Conservation (phyloP, 2,888 invertebrate species). For the Chironomus riparius region DNA sequence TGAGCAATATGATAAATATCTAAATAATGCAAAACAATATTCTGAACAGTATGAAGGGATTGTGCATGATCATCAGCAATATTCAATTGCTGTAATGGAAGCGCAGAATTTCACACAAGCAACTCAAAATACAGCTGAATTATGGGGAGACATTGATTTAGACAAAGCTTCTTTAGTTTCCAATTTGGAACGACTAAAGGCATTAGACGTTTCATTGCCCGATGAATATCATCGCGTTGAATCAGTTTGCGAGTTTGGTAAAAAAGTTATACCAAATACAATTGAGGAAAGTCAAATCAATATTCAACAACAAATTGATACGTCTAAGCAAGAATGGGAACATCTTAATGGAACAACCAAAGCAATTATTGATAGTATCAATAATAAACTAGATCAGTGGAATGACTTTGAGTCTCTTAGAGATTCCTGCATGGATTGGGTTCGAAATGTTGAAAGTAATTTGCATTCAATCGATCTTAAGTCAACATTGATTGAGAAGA, state of each 20-base stretch:
- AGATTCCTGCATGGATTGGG: slow-evolving; percentile 78
- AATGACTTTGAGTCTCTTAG: slow-evolving; percentile 80
- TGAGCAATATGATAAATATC: slow-evolving; percentile 61
- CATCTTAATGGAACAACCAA: slow-evolving; percentile 65
- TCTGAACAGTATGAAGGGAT: slow-evolving; percentile 80
- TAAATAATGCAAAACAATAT: slow-evolving; percentile 62
- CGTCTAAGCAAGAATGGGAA: slow-evolving; percentile 86
- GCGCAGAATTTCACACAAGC: slow-evolving; percentile 81
- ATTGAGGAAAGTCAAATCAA: slow-evolving; percentile 72
- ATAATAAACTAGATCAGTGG: slow-evolving; percentile 82
- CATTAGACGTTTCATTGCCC: slow-evolving; percentile 64
- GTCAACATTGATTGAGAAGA: slow-evolving; percentile 71
- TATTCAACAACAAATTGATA: slow-evolving; percentile 78
- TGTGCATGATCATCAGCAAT: slow-evolving; percentile 81
- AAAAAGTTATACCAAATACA: slow-evolving; percentile 83
- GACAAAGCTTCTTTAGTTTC: slow-evolving; percentile 78
- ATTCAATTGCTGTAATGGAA: slow-evolving; percentile 77
- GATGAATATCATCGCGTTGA: slow-evolving; percentile 80
- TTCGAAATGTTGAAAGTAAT: slow-evolving; percentile 77
- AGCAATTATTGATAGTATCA: slow-evolving; percentile 68
- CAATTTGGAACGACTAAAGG: slow-evolving; percentile 76
- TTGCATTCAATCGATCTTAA: slow-evolving; percentile 82
- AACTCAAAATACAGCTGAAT: slow-evolving; percentile 67
- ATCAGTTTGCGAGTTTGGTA: slow-evolving; percentile 71
- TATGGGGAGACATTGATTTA: slow-evolving; percentile 75